Conservation (phyloP, 2,888 invertebrate species). For the Drepanosiphum platanoidis region DNA sequence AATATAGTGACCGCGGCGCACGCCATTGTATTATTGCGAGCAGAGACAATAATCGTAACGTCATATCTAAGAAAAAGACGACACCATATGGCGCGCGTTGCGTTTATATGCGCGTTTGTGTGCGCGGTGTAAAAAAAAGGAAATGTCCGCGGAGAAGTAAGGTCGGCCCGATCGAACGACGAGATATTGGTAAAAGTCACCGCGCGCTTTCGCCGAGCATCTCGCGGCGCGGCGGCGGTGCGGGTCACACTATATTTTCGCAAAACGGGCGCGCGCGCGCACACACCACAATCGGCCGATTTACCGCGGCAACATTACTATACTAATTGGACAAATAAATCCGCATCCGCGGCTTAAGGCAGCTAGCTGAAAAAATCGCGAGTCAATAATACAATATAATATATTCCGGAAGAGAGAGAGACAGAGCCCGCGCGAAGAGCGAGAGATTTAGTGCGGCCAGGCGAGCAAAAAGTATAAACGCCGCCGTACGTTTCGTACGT, state of each 20-base stretch:
- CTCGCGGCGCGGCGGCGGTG: neutral
- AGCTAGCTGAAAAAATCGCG: no score
- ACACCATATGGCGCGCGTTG: conserved; percentile 17
- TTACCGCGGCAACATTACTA: neutral
- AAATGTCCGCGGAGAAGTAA: neutral
- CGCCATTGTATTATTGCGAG: neutral
- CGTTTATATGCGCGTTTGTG: neutral
- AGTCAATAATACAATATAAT: no score
- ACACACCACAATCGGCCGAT: neutral
- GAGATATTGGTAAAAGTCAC: conserved; percentile 2
- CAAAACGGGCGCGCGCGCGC: neutral
- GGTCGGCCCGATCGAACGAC: neutral
- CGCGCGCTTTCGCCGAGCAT: neutral
- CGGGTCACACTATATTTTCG: neutral
- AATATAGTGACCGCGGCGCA: conserved; percentile 27
- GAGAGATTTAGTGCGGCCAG: neutral
- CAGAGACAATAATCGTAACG: conserved; percentile 27
- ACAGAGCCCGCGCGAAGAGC: no score
- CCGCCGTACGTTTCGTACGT: neutral
- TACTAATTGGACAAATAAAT: conserved; percentile 32
- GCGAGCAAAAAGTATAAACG: neutral
- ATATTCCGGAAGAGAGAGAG: no score
- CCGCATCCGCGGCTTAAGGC: no score
- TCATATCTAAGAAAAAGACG: conserved; percentile 7
- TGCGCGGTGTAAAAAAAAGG: neutral